Conservation (phyloP, 2,113 vertebrate species). For the Corvus hawaiiensis region DNA sequence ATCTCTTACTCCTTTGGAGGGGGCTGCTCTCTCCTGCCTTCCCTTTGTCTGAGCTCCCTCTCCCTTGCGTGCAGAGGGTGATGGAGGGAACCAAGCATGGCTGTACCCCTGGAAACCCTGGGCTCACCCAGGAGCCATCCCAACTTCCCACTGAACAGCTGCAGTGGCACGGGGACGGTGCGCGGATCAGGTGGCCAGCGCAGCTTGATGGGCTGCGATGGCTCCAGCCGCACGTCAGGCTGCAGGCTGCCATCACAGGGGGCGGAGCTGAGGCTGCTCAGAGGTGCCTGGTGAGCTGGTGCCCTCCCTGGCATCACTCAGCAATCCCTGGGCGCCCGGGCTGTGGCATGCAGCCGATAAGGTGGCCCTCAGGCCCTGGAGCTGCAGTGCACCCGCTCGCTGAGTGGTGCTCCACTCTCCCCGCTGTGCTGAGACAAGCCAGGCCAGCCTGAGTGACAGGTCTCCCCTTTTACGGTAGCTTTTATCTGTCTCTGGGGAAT, state of each 20-base stretch:
- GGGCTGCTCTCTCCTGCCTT: neutral
- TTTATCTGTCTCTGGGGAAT: constrained; percentile 32
- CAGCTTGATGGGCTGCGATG: constrained; percentile 61
- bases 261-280: neutral
- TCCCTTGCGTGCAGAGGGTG: neutral
- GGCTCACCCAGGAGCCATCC: neutral
- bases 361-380: neutral
- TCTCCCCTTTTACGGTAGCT: constrained; percentile 70
- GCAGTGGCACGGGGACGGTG: neutral
- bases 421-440: neutral
- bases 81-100: neutral
- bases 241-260: constrained; percentile 71
- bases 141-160: rapidly evolving
- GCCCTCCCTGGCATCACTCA: neutral
- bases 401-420: neutral
- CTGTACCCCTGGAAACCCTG: neutral
- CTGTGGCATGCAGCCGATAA: neutral
- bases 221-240: constrained; percentile 63
- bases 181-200: constrained; percentile 42
- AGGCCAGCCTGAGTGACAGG: constrained; percentile 53
- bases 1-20: neutral
- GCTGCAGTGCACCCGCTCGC: neutral
- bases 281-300: neutral
- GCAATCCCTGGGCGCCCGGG: neutral
- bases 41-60: neutral